These are phyloP conservation scores for Drosophila paramelanica DNA, from an alignment of 2,888 invertebrate genomes.

Conservation along the genomic window DNA sequence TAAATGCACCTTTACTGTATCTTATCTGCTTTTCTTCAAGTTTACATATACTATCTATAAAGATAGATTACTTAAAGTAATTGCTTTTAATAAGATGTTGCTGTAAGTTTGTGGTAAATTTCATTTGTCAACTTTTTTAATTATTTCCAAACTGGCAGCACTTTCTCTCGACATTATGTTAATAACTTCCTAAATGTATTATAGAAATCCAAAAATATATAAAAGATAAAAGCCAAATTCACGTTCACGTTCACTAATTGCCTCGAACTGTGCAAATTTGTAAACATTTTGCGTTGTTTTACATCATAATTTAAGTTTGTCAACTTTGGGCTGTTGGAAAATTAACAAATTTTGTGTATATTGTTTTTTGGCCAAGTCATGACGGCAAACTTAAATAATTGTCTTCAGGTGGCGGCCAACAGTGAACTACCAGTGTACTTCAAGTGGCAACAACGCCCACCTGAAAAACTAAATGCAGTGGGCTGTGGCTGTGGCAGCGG, in stretches of 20 bases:
- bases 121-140: not conserved
- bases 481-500: not conserved
- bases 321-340: slow-evolving; percentile 50
- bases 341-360: slow-evolving; percentile 15
- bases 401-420: slow-evolving; percentile 26
- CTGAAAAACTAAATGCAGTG: slow-evolving; percentile 1
- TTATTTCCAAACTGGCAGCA: slow-evolving; percentile 14
- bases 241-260: slow-evolving; percentile 52
- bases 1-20: slow-evolving; percentile 16
- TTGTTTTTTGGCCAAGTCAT: slow-evolving; percentile 31
- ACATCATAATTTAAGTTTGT: slow-evolving; percentile 64
- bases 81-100: slow-evolving; percentile 21
- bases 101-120: slow-evolving; percentile 5
- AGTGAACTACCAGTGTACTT: slow-evolving; percentile 29
- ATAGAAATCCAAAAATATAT: not conserved
- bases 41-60: slow-evolving; percentile 4
- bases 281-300: slow-evolving; percentile 39
- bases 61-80: slow-evolving; percentile 26
- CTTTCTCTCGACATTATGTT: slow-evolving; percentile 47
- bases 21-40: not conserved
- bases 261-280: slow-evolving; percentile 40
- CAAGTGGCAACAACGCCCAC: slow-evolving; percentile 50
- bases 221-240: slow-evolving; percentile 8
- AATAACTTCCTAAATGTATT: slow-evolving; percentile 48
- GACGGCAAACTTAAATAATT: slow-evolving; percentile 33